A percentile compares a stretch with the other conserved stretches of the same genome.
These are phyloP conservation scores for Xanthia icteritia DNA, from an alignment of 2,888 invertebrate species.

Conservation along the genomic window DNA sequence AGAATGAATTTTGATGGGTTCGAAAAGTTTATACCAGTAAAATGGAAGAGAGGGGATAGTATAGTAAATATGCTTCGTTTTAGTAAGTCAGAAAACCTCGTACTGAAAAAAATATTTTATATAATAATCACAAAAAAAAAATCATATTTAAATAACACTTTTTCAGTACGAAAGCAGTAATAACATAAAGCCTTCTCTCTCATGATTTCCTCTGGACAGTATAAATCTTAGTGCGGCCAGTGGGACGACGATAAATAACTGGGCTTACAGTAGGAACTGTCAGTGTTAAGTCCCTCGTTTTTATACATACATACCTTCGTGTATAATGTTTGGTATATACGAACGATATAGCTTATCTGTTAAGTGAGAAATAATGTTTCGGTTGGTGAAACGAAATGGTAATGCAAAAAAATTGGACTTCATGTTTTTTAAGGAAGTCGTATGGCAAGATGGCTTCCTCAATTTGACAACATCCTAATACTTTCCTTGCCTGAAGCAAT, in stretches of 20 bases:
- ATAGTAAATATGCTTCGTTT: background rate
- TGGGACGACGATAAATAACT: conserved; percentile 87
- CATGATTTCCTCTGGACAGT: conserved; percentile 79
- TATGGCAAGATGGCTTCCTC: background rate
- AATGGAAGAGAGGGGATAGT: background rate
- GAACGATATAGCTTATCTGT: conserved; percentile 7
- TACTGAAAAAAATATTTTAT: background rate
- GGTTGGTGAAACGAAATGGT: background rate
- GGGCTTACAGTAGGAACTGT: conserved; percentile 73
- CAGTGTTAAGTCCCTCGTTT: conserved; percentile 63
- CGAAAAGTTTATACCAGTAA: background rate
- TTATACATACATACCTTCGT: conserved; percentile 61
- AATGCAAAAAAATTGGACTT: background rate
- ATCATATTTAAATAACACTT: conserved; percentile 1
- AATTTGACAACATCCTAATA: background rate
- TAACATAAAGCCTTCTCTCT: conserved; percentile 74
- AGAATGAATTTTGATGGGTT: background rate
- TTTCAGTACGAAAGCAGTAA: conserved; percentile 67
- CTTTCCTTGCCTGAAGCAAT: background rate
- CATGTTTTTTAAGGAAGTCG: background rate
- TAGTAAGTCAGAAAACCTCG: background rate
- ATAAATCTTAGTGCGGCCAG: conserved; percentile 85
- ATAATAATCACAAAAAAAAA: background rate
- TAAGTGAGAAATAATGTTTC: conserved; percentile 1
- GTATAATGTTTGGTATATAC: conserved; percentile 25